Conservation (phyloP, 2,113 vertebrate genomes). For the Cephalopholis sonnerati region DNA sequence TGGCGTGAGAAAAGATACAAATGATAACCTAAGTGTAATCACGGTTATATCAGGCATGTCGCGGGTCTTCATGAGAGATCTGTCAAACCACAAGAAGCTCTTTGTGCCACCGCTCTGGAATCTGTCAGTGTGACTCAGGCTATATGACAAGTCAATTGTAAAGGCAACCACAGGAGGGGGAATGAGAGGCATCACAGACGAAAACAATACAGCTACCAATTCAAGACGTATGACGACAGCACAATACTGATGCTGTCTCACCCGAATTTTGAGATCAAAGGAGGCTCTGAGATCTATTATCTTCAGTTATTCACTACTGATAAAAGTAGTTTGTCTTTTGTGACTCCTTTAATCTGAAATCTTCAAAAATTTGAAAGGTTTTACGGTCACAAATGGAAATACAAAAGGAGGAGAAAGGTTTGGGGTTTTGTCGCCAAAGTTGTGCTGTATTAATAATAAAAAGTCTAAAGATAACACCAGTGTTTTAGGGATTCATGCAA, state of each 20-base stretch:
- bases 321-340: constrained; percentile 5
- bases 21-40: constrained; percentile 49
- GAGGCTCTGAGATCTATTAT: constrained; percentile 12
- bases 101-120: constrained; percentile 42
- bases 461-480: background rate
- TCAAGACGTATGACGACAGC: constrained; percentile 32
- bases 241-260: constrained; percentile 23
- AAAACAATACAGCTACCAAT: constrained; percentile 36
- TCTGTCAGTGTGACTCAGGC: constrained; percentile 54
- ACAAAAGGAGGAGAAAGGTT: constrained; percentile 1
- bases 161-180: constrained; percentile 39
- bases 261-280: constrained; percentile 27
- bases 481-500: constrained; percentile 9
- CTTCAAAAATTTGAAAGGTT: background rate
- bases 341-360: constrained; percentile 14
- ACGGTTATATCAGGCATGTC: constrained; percentile 23
- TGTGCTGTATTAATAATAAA: background rate
- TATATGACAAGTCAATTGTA: constrained; percentile 28
- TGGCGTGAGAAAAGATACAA: constrained; percentile 47
- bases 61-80: constrained; percentile 28
- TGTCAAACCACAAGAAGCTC: constrained; percentile 51
- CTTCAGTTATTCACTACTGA: constrained; percentile 2
- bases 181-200: constrained; percentile 22
- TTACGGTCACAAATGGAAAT: background rate
- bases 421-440: background rate